phyloP scores from a whole-genome alignment of 2,888 invertebrate species.

The Tryphoninae sp. region DNA sequence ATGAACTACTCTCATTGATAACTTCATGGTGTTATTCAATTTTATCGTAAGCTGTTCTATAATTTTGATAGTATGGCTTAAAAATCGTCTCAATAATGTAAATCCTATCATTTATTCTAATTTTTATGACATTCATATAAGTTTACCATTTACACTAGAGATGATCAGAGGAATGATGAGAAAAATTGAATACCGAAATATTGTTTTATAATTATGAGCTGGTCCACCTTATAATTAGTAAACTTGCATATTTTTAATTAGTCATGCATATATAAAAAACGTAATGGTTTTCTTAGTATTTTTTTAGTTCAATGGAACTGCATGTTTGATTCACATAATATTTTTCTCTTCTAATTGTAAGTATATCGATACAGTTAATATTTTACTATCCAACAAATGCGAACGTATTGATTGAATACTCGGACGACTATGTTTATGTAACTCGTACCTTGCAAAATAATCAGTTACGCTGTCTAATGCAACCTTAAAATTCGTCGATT shows the following conservation, averaged over 20 bases:
- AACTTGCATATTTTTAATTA: neutral
- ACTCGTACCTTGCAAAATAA: neutral
- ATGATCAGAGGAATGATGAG: no score
- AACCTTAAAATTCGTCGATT: neutral
- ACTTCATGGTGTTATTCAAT: neutral
- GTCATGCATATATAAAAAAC: neutral
- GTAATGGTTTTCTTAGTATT: neutral
- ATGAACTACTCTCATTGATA: neutral
- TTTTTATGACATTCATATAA: neutral
- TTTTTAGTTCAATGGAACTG: neutral
- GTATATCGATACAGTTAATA: neutral
- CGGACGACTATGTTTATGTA: neutral
- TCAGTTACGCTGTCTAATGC: neutral
- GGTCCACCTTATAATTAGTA: neutral
- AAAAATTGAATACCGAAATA: no score
- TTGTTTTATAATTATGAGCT: neutral
- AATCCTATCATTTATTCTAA: conserved; percentile 7
- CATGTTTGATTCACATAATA: neutral
- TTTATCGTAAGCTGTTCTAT: neutral
- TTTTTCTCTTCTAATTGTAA: neutral
- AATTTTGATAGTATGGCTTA: conserved; percentile 3
- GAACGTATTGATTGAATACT: neutral
- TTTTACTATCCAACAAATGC: neutral
- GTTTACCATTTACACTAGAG: neutral
- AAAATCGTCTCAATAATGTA: conserved; percentile 33